Conservation (phyloP, 2,113 vertebrate genomes). For the Corythaeola cristata region DNA sequence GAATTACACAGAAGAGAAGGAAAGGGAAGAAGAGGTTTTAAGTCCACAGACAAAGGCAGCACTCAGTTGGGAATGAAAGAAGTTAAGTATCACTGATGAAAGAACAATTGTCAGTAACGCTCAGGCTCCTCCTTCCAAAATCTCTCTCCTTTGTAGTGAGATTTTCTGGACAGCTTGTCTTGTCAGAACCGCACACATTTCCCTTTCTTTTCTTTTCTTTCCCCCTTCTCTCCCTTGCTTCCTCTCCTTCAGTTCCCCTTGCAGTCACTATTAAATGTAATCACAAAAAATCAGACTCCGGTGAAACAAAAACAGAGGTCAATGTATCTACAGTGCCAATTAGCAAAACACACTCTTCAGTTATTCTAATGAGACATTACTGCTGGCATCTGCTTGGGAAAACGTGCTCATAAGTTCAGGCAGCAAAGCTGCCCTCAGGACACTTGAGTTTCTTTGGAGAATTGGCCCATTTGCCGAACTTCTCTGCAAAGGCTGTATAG, state of each 20-base stretch:
- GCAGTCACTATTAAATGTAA: neutral
- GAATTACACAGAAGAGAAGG: neutral
- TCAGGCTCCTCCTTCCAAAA: conserved; percentile 10
- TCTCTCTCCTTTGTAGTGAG: neutral
- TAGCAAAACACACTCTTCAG: neutral
- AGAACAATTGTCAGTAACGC: neutral
- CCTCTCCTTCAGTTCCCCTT: conserved; percentile 8
- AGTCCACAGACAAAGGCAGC: neutral
- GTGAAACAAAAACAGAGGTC: neutral
- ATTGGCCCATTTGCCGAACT: neutral
- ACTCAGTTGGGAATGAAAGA: neutral
- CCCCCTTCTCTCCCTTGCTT: neutral
- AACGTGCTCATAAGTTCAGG: neutral
- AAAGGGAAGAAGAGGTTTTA: neutral
- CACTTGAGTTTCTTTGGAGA: neutral
- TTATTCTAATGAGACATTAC: conserved; percentile 7
- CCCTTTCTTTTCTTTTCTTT: neutral
- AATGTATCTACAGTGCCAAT: neutral
- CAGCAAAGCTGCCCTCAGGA: neutral
- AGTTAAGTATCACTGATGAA: conserved; percentile 15
- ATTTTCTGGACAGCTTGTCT: neutral
- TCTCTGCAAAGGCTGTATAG: neutral
- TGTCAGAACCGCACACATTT: neutral
- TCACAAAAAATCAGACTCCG: neutral
- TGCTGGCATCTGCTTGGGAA: neutral